Conservation (phyloP, 37 sponge, comb jelly and placozoan genomes). For the Sycon ciliatum region DNA sequence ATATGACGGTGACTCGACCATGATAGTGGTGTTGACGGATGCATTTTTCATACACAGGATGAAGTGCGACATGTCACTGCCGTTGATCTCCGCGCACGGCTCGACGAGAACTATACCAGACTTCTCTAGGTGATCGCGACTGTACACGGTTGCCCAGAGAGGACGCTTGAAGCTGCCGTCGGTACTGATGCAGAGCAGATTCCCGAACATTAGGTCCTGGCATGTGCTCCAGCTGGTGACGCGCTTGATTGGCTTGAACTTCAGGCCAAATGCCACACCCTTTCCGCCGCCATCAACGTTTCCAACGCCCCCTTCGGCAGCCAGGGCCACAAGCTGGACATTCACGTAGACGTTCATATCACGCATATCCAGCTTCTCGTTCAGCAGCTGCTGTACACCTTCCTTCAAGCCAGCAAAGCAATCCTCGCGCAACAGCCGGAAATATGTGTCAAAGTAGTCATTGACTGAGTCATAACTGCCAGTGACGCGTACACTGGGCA, state of each 20-base stretch:
- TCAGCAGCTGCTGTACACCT: slow-evolving; percentile 1
- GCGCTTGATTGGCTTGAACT: too few species aligned
- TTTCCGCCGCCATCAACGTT: too few species aligned
- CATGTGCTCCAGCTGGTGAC: too few species aligned
- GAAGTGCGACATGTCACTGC: slow-evolving; percentile 30
- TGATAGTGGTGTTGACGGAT: background rate
- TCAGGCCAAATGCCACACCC: too few species aligned
- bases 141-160: slow-evolving; percentile 19
- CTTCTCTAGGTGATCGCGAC: background rate
- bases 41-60: background rate
- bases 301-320: too few species aligned
- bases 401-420: slow-evolving; percentile 13
- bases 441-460: slow-evolving; percentile 21
- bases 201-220: slow-evolving; percentile 41
- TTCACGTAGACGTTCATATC: too few species aligned
- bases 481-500: background rate
- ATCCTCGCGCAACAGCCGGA: slow-evolving; percentile 18
- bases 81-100: slow-evolving; percentile 34
- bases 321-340: too few species aligned
- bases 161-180: slow-evolving; percentile 3
- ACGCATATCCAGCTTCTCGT: slow-evolving; percentile 11
- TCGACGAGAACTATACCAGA: too few species aligned
- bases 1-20: slow-evolving; percentile 32
- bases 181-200: slow-evolving; percentile 19
- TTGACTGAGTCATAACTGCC: slow-evolving; percentile 10